phyloP scores from a whole-genome alignment of 2,113 vertebrate genomes.

The Smithornis capensis region DNA sequence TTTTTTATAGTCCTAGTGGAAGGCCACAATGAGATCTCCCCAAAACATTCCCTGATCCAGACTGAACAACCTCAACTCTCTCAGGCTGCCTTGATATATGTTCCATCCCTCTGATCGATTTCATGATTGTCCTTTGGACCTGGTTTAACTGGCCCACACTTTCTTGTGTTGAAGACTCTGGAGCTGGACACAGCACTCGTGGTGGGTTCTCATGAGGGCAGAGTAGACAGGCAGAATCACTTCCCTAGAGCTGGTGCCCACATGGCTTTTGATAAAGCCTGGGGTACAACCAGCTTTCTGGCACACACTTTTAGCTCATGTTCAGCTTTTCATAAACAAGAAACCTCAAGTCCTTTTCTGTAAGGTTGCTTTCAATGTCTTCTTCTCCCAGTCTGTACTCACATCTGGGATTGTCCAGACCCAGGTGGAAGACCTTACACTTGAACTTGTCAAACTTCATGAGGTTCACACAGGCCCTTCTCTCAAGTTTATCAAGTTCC shows the following conservation, averaged over 20 bases:
- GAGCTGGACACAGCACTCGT: background rate
- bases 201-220: too few species aligned
- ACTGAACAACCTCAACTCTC: background rate
- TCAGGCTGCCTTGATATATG: background rate
- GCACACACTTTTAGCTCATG: background rate
- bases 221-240: background rate
- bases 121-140: background rate
- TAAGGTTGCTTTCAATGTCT: background rate
- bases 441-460: background rate
- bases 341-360: background rate
- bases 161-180: background rate
- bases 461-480: rapidly evolving
- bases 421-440: background rate
- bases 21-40: too few species aligned
- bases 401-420: background rate
- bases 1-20: background rate
- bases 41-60: background rate
- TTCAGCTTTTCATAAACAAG: background rate
- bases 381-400: background rate
- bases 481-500: background rate
- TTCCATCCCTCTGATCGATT: background rate
- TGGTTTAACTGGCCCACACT: background rate
- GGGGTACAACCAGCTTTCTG: background rate
- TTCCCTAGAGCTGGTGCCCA: too few species aligned
- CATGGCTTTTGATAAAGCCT: background rate